phyloP scores from a whole-genome alignment of 2,113 vertebrate genomes.

The Nannospalax galili region DNA sequence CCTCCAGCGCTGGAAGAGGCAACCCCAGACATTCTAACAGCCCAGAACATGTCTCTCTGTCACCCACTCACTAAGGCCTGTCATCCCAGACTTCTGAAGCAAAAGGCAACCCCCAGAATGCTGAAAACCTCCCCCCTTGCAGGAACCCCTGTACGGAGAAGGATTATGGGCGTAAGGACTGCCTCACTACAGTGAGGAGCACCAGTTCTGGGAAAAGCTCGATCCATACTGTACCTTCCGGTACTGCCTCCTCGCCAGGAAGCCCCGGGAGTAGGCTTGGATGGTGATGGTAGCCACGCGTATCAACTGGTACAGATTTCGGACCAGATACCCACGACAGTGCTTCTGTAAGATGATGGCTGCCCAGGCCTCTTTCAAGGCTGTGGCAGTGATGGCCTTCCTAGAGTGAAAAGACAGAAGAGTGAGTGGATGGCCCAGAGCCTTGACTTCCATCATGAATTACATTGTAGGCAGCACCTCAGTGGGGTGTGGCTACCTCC shows the following conservation, averaged over 20 bases:
- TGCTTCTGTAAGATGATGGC: slow-evolving; percentile 92
- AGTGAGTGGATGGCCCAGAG: background rate
- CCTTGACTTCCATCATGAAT: background rate
- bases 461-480: too few relatives aligned
- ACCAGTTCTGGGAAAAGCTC: background rate
- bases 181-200: background rate
- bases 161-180: background rate
- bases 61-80: background rate
- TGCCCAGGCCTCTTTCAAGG: slow-evolving; percentile 94
- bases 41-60: background rate
- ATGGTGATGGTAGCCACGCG: slow-evolving; percentile 91
- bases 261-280: slow-evolving; percentile 93
- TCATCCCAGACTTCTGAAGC: background rate
- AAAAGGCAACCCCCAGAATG: background rate
- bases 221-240: slow-evolving; percentile 87
- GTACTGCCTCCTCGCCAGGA: slow-evolving; percentile 92
- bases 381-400: slow-evolving; percentile 89
- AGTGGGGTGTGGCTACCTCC: accelerated
- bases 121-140: background rate
- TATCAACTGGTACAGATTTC: slow-evolving; percentile 91
- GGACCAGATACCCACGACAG: slow-evolving; percentile 91
- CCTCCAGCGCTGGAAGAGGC: accelerated
- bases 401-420: slow-evolving; percentile 83
- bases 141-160: background rate
- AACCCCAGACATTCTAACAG: accelerated